Evolutionary conservation across 1,140 invertebrate species (phyloP).

Genomic region (Caenorhabditis inopinata): DNA sequence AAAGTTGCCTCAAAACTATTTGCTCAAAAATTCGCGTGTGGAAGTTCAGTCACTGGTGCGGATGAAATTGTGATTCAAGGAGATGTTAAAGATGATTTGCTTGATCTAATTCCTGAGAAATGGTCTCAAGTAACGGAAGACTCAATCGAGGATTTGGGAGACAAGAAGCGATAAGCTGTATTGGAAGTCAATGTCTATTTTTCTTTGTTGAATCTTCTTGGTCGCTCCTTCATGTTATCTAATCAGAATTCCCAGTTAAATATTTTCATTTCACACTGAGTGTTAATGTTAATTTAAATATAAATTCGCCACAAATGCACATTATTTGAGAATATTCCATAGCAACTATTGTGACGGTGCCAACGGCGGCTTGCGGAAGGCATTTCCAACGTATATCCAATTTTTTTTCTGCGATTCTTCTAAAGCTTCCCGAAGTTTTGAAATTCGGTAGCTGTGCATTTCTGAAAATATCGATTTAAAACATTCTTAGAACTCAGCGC

Average conservation of each 20-base stretch:
- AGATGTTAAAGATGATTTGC: slow-evolving; percentile 78
- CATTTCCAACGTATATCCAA: slow-evolving; percentile 3
- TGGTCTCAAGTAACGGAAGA: slow-evolving; percentile 75
- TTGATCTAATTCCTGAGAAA: slow-evolving; percentile 95
- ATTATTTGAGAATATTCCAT: too few relatives aligned
- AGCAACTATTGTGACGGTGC: background rate
- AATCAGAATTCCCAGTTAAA: too few relatives aligned
- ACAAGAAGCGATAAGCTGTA: slow-evolving; percentile 47
- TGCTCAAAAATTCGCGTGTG: slow-evolving; percentile 94
- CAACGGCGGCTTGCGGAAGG: background rate
- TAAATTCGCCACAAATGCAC: too few relatives aligned
- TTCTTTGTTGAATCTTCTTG: too few relatives aligned
- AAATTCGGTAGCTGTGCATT: background rate
- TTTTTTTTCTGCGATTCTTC: background rate
- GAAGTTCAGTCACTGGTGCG: slow-evolving; percentile 93
- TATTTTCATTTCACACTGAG: too few relatives aligned
- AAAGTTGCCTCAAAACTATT: slow-evolving; percentile 98
- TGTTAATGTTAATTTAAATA: too few relatives aligned
- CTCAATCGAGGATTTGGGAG: slow-evolving; percentile 53
- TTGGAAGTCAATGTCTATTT: background rate
- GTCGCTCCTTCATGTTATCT: too few relatives aligned
- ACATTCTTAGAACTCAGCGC: too few relatives aligned
- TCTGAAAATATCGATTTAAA: background rate
- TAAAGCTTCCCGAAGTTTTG: background rate
- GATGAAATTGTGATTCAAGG: slow-evolving; percentile 99